phyloP scores from a whole-genome alignment of 1,140 invertebrate genomes.

The Elymnias hypermnestra region DNA sequence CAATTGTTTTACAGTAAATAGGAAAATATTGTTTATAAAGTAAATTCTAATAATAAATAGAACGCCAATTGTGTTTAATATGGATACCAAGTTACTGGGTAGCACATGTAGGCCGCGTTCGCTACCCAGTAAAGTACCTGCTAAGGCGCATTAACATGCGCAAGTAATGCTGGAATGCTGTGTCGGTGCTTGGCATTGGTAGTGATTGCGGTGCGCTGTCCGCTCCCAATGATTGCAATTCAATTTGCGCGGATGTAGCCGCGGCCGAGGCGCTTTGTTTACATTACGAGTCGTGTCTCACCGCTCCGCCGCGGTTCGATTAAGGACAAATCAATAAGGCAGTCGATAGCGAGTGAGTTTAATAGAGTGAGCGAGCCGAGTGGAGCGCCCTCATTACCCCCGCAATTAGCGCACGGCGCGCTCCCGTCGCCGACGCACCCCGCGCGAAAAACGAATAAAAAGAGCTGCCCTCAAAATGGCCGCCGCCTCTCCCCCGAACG shows the following conservation, averaged over 20 bases:
- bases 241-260: constrained; percentile 46
- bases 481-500: constrained; percentile 57
- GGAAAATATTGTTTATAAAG: no score
- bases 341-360: constrained; percentile 71
- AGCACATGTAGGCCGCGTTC: no score
- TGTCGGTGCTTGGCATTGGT: neutral
- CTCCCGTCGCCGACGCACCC: constrained; percentile 71
- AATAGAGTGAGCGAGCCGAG: constrained; percentile 71
- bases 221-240: constrained; percentile 55
- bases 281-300: constrained; percentile 54
- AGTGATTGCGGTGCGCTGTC: constrained; percentile 12
- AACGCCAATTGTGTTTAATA: no score
- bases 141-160: no score
- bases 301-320: constrained; percentile 54
- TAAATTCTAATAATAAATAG: no score
- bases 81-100: no score
- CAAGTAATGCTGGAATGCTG: no score
- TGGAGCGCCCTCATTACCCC: constrained; percentile 73
- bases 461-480: constrained; percentile 77
- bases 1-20: no score
- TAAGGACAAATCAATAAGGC: constrained; percentile 74
- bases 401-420: constrained; percentile 72
- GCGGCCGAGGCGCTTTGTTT: constrained; percentile 51
- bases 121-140: no score
- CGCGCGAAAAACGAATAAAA: constrained; percentile 76